A percentile compares a stretch with the other conserved stretches of the same genome.
These are phyloP conservation scores for Brachyistius frenatus DNA, from an alignment of 2,113 vertebrate species.

Conservation along the genomic window DNA sequence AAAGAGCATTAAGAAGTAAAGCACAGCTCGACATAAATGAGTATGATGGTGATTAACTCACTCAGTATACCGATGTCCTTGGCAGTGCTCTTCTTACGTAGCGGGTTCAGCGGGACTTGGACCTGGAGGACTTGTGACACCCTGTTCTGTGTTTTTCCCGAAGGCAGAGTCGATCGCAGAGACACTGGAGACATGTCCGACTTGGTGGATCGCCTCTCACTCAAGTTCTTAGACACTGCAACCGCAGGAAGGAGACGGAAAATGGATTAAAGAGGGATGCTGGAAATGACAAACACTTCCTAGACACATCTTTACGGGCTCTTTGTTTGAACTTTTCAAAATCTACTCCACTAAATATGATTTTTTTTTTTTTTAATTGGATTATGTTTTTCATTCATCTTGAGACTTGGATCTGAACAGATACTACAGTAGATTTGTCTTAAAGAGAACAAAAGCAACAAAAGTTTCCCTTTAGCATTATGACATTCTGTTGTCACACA, in stretches of 20 bases:
- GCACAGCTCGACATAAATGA: too few species aligned
- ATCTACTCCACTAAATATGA: background rate
- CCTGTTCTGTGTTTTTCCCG: constrained; percentile 89
- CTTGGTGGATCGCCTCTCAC: constrained; percentile 89
- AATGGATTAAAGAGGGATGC: too few species aligned
- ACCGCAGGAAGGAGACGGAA: background rate
- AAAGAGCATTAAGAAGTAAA: background rate
- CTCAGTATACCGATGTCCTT: constrained; percentile 87
- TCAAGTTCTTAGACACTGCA: constrained; percentile 94
- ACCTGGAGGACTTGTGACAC: constrained; percentile 95
- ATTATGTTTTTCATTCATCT: too few species aligned
- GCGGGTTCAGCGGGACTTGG: constrained; percentile 92
- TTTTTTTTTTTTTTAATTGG: too few species aligned
- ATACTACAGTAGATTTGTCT: too few species aligned
- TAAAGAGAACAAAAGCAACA: too few species aligned
- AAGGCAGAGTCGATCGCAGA: constrained; percentile 87
- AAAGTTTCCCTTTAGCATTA: too few species aligned
- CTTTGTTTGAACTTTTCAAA: background rate
- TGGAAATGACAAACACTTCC: too few species aligned
- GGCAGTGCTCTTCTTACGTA: constrained; percentile 90
- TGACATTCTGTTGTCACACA: too few species aligned
- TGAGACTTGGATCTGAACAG: too few species aligned
- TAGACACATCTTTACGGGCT: background rate
- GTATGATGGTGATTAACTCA: constrained; percentile 75
- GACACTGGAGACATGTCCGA: constrained; percentile 94